These are phyloP conservation scores for Cataglyphis livida DNA, from an alignment of 2,888 invertebrate species.

Conservation along the genomic window DNA sequence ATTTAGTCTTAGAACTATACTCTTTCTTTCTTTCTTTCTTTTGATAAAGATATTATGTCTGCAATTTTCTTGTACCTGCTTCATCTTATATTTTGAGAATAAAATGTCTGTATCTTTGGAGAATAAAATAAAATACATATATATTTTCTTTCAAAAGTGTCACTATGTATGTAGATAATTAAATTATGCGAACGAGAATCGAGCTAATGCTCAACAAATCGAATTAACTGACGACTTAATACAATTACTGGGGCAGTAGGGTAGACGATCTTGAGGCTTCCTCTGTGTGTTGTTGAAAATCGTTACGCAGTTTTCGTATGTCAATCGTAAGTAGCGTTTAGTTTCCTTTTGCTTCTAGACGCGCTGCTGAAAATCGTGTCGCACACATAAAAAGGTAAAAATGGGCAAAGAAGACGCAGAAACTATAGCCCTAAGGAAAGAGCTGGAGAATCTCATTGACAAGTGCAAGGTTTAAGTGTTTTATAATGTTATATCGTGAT, in stretches of 20 bases:
- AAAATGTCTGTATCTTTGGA: not conserved
- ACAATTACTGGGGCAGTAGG: slow-evolving; percentile 83
- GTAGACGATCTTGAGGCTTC: slow-evolving; percentile 82
- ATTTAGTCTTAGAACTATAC: not conserved
- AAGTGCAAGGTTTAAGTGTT: slow-evolving; percentile 90
- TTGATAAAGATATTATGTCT: not conserved
- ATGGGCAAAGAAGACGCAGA: slow-evolving; percentile 96
- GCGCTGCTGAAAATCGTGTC: not conserved
- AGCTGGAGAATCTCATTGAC: slow-evolving; percentile 92
- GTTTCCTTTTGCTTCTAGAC: slow-evolving; percentile 34
- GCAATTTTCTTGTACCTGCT: not conserved
- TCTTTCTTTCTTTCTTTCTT: not conserved
- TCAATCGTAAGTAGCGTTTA: slow-evolving; percentile 69
- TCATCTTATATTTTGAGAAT: not conserved
- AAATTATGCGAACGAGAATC: slow-evolving; percentile 76
- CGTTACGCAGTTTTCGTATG: slow-evolving; percentile 71
- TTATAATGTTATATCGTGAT: not conserved
- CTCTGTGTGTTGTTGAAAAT: slow-evolving; percentile 77
- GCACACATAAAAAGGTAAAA: slow-evolving; percentile 61
- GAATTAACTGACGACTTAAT: slow-evolving; percentile 83
- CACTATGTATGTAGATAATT: slow-evolving; percentile 77
- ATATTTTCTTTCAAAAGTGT: slow-evolving; percentile 48
- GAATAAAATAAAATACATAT: slow-evolving; percentile 17
- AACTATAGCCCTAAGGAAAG: slow-evolving; percentile 91
- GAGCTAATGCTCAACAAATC: slow-evolving; percentile 82